Evolutionary conservation across 2,797 vertebrate genomes (phyloP).

Genomic region (Coilia nasus): DNA sequence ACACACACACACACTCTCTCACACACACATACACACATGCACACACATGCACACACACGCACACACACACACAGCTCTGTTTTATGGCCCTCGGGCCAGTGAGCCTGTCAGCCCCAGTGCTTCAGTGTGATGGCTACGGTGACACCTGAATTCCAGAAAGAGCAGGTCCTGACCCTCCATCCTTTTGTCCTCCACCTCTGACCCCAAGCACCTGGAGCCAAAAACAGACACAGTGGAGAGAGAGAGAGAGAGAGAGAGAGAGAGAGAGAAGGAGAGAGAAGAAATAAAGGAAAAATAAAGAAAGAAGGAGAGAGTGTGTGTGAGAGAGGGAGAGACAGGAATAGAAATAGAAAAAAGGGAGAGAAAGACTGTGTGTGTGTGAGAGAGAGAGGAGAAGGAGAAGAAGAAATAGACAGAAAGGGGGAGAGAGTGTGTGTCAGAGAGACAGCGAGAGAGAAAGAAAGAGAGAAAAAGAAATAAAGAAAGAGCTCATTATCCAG

Average conservation of each 20-base stretch:
- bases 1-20: constrained; percentile 28
- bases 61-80: constrained; percentile 55
- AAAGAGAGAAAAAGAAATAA: too few species aligned
- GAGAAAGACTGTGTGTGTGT: too few species aligned
- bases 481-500: too few species aligned
- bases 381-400: too few species aligned
- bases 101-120: constrained; percentile 56
- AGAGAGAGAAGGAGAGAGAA: neutral
- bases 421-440: too few species aligned
- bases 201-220: constrained; percentile 73
- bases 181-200: constrained; percentile 54
- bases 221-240: constrained; percentile 50
- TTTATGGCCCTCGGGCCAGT: constrained; percentile 74
- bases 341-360: neutral
- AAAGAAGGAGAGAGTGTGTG: too few species aligned
- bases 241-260: constrained; percentile 10
- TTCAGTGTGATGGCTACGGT: constrained; percentile 67
- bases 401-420: too few species aligned
- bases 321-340: neutral
- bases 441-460: neutral
- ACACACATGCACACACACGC: neutral
- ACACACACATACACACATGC: neutral
- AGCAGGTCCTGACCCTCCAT: constrained; percentile 64
- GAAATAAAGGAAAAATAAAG: too few species aligned
- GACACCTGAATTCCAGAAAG: constrained; percentile 72